A percentile compares a stretch with the other conserved stretches of the same genome.
Evolutionary conservation across 2,797 vertebrate species (phyloP).

Genomic region (Podarcis lilfordi): DNA sequence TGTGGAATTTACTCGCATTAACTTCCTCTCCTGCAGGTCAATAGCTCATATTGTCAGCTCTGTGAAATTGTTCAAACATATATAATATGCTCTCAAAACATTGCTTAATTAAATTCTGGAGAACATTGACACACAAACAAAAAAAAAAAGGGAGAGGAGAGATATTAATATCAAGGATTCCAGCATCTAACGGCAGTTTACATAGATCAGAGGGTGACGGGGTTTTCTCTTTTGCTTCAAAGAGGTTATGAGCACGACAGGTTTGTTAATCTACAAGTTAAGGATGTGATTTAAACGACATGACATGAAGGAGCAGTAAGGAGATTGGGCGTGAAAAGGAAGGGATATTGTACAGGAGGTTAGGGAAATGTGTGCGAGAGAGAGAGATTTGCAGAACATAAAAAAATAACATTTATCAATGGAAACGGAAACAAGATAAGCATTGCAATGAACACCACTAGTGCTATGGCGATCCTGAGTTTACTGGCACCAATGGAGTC

Average conservation of each 20-base stretch:
- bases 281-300: slow-evolving; percentile 31
- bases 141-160: slow-evolving; percentile 31
- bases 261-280: slow-evolving; percentile 68
- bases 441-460: not conserved
- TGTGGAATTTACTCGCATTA: slow-evolving; percentile 53
- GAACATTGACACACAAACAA: slow-evolving; percentile 77
- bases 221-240: slow-evolving; percentile 59
- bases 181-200: slow-evolving; percentile 69
- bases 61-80: slow-evolving; percentile 74
- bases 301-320: slow-evolving; percentile 42
- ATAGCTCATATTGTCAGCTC: slow-evolving; percentile 70
- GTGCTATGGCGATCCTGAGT: not conserved
- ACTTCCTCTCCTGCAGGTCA: slow-evolving; percentile 73
- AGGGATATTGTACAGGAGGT: accelerated
- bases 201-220: slow-evolving; percentile 68
- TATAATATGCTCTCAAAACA: slow-evolving; percentile 73
- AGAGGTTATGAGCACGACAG: slow-evolving; percentile 68
- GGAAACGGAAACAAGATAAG: slow-evolving; percentile 45
- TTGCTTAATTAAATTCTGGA: slow-evolving; percentile 79
- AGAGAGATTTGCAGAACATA: not conserved
- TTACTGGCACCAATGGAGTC: not conserved
- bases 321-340: slow-evolving; percentile 46
- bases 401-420: not conserved
- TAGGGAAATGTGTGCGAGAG: too few species aligned
- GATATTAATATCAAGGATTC: slow-evolving; percentile 76